Conservation (phyloP, 2,113 vertebrate species). For the Tragulus kanchil region DNA sequence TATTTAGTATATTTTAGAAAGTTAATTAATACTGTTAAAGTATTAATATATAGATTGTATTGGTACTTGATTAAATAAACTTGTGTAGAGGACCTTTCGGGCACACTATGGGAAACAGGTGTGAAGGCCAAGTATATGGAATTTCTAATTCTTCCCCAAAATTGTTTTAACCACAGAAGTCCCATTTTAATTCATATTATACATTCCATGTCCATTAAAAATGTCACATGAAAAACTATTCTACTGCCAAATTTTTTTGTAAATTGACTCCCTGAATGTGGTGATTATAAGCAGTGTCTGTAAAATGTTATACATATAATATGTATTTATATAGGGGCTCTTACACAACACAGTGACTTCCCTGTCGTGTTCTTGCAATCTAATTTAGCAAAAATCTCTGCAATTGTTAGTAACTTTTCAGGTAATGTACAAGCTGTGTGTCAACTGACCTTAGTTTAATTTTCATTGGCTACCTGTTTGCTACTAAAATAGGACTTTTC, state of each 20-base stretch:
- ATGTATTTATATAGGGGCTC: background rate
- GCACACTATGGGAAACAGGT: background rate
- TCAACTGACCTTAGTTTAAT: constrained; percentile 66
- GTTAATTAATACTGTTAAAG: background rate
- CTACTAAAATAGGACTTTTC: constrained; percentile 80
- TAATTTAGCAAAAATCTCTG: constrained; percentile 31
- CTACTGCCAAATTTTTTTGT: background rate
- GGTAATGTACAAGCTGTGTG: constrained; percentile 24
- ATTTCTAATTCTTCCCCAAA: background rate
- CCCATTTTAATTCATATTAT: background rate
- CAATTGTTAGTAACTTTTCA: constrained; percentile 42
- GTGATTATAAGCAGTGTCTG: background rate
- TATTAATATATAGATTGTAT: background rate
- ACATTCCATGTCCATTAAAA: background rate
- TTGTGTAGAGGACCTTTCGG: background rate
- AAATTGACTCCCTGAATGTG: background rate
- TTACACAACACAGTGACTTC: background rate
- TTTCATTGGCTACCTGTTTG: constrained; percentile 78
- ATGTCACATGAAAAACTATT: background rate
- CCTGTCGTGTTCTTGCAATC: background rate
- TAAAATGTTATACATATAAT: background rate
- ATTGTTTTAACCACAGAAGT: background rate
- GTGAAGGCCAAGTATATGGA: background rate
- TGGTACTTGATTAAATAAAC: background rate
- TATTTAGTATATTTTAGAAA: background rate